These are phyloP conservation scores for Epizoanthus stellaris DNA, from an alignment of 92 coral and sea anemone species.

Conservation along the genomic window DNA sequence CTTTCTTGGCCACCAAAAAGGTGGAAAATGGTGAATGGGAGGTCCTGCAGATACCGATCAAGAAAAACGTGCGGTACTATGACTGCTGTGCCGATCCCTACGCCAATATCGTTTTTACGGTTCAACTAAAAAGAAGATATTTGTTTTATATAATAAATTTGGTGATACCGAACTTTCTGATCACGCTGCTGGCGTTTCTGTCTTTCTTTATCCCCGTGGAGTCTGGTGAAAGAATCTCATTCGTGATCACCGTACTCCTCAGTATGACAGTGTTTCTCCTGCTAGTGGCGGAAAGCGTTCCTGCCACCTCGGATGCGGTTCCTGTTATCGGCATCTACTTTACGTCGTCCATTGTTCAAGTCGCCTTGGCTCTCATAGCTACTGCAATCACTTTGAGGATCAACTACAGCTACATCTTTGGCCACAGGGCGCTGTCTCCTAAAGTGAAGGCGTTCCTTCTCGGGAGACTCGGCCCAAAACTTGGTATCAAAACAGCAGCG, in stretches of 20 bases:
- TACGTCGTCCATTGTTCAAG: conserved; percentile 84
- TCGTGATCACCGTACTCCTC: conserved; percentile 83
- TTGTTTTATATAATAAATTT: conserved; percentile 74
- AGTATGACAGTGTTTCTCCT: conserved; percentile 89
- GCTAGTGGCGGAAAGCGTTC: conserved; percentile 85
- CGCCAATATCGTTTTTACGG: conserved; percentile 66
- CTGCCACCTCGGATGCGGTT: conserved; percentile 88
- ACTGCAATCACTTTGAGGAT: conserved; percentile 83
- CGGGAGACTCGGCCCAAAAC: conserved; percentile 64
- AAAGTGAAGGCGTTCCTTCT: conserved; percentile 58
- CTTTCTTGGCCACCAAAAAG: conserved; percentile 50
- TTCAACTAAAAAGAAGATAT: conserved; percentile 70
- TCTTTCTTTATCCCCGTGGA: conserved; percentile 87
- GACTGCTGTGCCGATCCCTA: conserved; percentile 71
- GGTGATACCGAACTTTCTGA: conserved; percentile 82
- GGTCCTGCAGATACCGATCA: conserved; percentile 46
- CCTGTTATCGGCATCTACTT: conserved; percentile 90
- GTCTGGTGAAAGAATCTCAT: conserved; percentile 87
- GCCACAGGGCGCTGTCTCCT: conserved; percentile 60
- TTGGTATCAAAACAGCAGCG: conserved; percentile 29
- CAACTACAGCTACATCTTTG: conserved; percentile 74
- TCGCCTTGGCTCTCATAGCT: conserved; percentile 85
- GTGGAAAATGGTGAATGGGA: conserved; percentile 90
- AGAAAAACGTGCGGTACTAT: conserved; percentile 46
- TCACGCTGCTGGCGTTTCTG: conserved; percentile 79